Conservation (phyloP, 1,140 invertebrate species). For the Helicoverpa armigera region DNA sequence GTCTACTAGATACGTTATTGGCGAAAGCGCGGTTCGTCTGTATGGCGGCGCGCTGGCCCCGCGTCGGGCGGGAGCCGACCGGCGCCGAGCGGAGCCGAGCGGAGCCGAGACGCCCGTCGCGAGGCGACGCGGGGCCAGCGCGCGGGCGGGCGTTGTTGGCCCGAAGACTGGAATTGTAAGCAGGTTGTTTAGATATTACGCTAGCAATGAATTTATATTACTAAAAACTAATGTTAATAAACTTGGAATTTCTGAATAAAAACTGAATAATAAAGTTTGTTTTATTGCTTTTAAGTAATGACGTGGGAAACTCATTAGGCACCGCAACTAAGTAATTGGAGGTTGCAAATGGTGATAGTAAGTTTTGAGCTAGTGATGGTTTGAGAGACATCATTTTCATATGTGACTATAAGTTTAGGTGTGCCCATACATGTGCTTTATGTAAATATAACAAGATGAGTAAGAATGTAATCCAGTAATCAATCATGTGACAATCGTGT, state of each 20-base stretch:
- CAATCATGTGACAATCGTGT: too few relatives aligned
- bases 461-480: too few relatives aligned
- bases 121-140: conserved; percentile 19
- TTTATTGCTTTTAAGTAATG: not conserved
- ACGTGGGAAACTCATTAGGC: not conserved
- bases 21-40: conserved; percentile 51
- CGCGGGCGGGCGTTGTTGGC: conserved; percentile 30
- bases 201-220: conserved; percentile 82
- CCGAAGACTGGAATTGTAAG: conserved; percentile 71
- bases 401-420: too few relatives aligned
- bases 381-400: too few relatives aligned
- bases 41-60: conserved; percentile 31
- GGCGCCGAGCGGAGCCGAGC: not conserved
- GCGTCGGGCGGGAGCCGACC: not conserved
- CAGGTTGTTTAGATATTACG: conserved; percentile 79
- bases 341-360: too few relatives aligned
- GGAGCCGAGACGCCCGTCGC: not conserved
- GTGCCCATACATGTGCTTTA: too few relatives aligned
- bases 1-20: conserved; percentile 16
- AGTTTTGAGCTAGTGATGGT: too few relatives aligned
- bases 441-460: too few relatives aligned
- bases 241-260: conserved; percentile 81
- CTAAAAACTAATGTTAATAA: conserved; percentile 76
- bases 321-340: too few relatives aligned
- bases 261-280: conserved; percentile 53